Evolutionary conservation across 2,888 invertebrate species (phyloP), one percentile per base, ranked within the genome.

Genomic region (Oligia fasciuncula): DNA sequence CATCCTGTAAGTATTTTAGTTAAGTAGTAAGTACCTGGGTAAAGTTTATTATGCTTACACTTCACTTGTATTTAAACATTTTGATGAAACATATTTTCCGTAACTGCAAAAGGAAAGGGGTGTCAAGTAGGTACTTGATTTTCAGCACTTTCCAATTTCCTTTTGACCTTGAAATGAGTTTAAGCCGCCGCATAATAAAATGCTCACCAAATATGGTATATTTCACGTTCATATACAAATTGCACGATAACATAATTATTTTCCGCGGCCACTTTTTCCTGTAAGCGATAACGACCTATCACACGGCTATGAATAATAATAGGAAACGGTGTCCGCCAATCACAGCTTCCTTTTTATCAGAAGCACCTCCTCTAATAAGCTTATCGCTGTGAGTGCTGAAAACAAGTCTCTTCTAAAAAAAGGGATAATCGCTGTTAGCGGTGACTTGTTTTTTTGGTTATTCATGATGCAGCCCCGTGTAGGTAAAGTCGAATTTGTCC

Each of bases 321-420:
- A 70, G 35, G 57, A 62, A 40, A 76, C 68, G 35, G 73, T 66
- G 62, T n/a, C 66, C 54, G 40, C 83, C 83, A 83, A 83, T 86
- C 83, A 82, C 35, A 73, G 83, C 73, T 51, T 70, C 83, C n/a
- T 40, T n/a, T 86, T 86, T 83, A 83, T 83, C 83, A 29, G 65
- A 46, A 85, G 76, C 86, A 60, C 86, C 83, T 86, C 83, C 83
- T 65, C 35, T 82, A 43, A 29, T 54, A 57, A 68, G 57, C 43
- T 71, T 82, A 76, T 82, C 73, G 62, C 35, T 43, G 57, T 19
- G 19, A 51, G n/a, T 71, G 17, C 17, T 63, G 40, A 80, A 85
- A 81, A 73, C 35, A 75, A 60, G 51, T 75, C 51, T 62, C 4
- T 14, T 62, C 2, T 54, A 29, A 40, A 40, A 57, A 68, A 68